These are phyloP conservation scores for Drosophila takahashii DNA, from an alignment of 1,140 invertebrate genomes.

Conservation along the genomic window DNA sequence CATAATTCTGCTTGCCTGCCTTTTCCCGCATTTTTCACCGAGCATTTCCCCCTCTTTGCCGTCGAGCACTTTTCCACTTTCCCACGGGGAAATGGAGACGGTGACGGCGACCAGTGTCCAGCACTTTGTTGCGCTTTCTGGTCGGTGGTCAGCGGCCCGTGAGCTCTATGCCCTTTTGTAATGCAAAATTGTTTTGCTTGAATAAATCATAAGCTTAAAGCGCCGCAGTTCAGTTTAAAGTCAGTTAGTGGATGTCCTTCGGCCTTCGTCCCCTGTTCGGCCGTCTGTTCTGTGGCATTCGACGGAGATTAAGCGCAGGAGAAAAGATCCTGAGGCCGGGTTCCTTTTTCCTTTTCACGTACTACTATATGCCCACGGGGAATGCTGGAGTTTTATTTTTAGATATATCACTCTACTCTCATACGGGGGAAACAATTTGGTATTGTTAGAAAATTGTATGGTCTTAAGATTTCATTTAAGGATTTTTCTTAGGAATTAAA, in stretches of 20 bases:
- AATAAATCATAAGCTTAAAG: slow-evolving; percentile 73
- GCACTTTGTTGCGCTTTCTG: slow-evolving; percentile 63
- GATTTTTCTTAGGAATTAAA: no score
- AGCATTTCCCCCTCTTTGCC: not conserved
- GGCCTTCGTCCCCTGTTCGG: not conserved
- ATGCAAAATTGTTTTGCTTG: slow-evolving; percentile 78
- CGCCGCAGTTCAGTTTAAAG: slow-evolving; percentile 38
- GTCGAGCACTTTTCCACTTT: not conserved
- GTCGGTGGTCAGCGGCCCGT: slow-evolving; percentile 66
- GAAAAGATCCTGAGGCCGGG: not conserved
- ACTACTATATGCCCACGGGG: not conserved
- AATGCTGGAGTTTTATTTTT: not conserved
- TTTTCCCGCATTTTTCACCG: not conserved
- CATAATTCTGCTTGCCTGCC: slow-evolving; percentile 46
- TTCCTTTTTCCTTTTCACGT: not conserved
- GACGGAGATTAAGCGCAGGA: slow-evolving; percentile 13
- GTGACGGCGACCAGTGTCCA: slow-evolving; percentile 20
- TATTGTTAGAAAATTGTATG: no score
- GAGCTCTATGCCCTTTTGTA: slow-evolving; percentile 63
- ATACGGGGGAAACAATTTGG: not conserved
- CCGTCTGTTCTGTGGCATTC: not conserved
- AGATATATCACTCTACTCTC: not conserved
- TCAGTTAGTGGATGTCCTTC: slow-evolving; percentile 17
- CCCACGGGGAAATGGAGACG: not conserved
- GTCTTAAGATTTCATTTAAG: no score